These are phyloP conservation scores for Drosophila mayri DNA, from an alignment of 1,140 invertebrate genomes.

Conservation along the genomic window DNA sequence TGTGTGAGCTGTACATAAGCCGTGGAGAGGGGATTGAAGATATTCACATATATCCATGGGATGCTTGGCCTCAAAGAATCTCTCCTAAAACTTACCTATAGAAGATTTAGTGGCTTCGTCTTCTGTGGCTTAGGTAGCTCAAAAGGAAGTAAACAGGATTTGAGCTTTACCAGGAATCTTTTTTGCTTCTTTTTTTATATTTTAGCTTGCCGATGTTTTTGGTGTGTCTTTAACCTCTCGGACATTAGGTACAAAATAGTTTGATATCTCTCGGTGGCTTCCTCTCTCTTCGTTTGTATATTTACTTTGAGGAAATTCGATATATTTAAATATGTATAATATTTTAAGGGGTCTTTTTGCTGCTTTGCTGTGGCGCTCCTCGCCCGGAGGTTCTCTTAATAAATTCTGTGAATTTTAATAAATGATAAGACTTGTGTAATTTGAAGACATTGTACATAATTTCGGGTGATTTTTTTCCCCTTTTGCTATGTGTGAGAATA, in stretches of 20 bases:
- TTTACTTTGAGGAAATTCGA: conserved; percentile 69
- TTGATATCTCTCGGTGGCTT: conserved; percentile 39
- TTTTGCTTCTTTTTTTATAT: conserved; percentile 7
- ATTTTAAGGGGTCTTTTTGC: conserved; percentile 43
- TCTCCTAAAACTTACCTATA: conserved; percentile 63
- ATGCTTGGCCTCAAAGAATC: conserved; percentile 51
- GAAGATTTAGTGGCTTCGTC: conserved; percentile 73
- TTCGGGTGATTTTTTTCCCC: conserved; percentile 13
- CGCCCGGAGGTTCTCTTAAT: conserved; percentile 57
- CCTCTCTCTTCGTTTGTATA: conserved; percentile 43
- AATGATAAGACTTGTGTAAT: conserved; percentile 76
- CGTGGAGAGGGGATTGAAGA: conserved; percentile 12
- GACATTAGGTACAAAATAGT: conserved; percentile 73
- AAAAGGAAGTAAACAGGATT: conserved; percentile 80
- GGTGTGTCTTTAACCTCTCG: conserved; percentile 47
- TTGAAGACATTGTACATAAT: conserved; percentile 75
- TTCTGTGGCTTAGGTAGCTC: conserved; percentile 71
- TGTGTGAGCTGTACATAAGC: conserved; percentile 42
- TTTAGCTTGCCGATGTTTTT: conserved; percentile 6
- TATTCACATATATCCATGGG: conserved; percentile 18
- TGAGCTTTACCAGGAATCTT: conserved; percentile 73
- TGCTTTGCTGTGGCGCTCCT: conserved; percentile 27
- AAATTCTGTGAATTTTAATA: conserved; percentile 75
- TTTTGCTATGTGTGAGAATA: conserved; percentile 51
- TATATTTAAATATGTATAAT: conserved; percentile 72